Evolutionary conservation across 2,888 invertebrate genomes (phyloP), one percentile per base, ranked within the genome.

Genomic region (Thelaira solivaga): DNA sequence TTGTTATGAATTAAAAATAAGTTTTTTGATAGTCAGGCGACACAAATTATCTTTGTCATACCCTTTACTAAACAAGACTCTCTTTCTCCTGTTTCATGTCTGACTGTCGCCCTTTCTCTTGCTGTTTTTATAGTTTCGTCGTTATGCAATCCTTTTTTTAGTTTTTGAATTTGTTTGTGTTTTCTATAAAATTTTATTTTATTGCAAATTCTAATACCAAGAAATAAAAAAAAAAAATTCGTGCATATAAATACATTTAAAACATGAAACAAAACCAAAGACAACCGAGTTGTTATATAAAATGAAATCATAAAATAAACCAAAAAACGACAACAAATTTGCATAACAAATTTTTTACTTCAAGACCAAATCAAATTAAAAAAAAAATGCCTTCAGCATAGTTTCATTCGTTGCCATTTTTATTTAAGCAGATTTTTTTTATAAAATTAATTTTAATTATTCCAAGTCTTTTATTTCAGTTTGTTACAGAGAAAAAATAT

Each of bases 341-440:
- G 73, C 78, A 78, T 78, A 78, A 69, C 57, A 77, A 69, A 74
- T 78, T 64, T n/a, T 74, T 45, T 36, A 65, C 73, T 74, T 69
- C 64, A 77, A 76, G 71, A 68, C 73, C 68, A 73, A 68, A 77
- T 74, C 69, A 77, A 77, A 77, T 77, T 68, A 73, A 77, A 77
- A 45, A n/a, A n/a, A 64, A 24, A 49, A 49, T 59, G 6, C 55
- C 74, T 74, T 74, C 69, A 61, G 61, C 59, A 78, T 78, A 61
- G 47, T 64, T 51, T 68, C 36, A 68, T 43, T 53, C 55, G 45
- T 39, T 53, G 71, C 51, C 26, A 53, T 61, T 51, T 29, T 49
- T 26, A 11, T 26, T 20, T 24, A 8, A 20, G 8, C 13, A 24
- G 13, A n/a, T n/a, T 45, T 43, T 71, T 61, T 74, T 73, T 53